Base-by-base conservation (phyloP, 2,888 invertebrate genomes). In the Formica aserva region DNA sequence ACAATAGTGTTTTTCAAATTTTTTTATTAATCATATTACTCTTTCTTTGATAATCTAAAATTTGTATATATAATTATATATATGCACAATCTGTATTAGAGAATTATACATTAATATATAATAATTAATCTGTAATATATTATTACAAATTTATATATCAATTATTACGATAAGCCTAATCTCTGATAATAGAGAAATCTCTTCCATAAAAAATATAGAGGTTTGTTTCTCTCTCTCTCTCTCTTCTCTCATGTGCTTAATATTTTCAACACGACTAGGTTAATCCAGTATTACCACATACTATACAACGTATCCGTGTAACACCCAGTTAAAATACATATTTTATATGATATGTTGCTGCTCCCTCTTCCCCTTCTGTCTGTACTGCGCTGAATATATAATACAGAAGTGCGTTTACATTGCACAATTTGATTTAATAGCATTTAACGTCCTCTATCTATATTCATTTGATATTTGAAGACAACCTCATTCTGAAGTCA, bases 351-450 rank as follows among this genome's bases (percentile, higher is more conserved):
- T 60, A 62, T 26, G 26, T 72, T 71, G 52, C 22, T 38, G 13
- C 13, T n/a, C 8, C 48, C 45, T 5, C 15, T 45, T 5, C n/a
- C n/a, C 8, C 1, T n/a, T 52, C n/a, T 52, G 48, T 52, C 48
- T 52, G 48, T 72, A 22, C 22, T 72, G 26, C 38, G 18, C 38
- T 60, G n/a, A 41, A 13, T n/a, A 41, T 41, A 41, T 41, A 60
- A 62, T 57, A 22, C 26, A 60, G 60, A 5, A 41, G 26, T n/a
- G 38, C 22, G 60, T 13, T 74, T 74, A 74, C 57, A n/a, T 57
- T 57, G 13, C 38, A 74, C 38, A 13, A 74, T 74, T 74, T 74
- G 62, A 74, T 60, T 74, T 74, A 74, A 38, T 74, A 13, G n/a
- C 4, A 74, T 62, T 72, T 26, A 74, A 74, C 29, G 60, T 3